Base-by-base conservation (phyloP, 2,113 vertebrate species). In the Paradoxurus hermaphroditus region DNA sequence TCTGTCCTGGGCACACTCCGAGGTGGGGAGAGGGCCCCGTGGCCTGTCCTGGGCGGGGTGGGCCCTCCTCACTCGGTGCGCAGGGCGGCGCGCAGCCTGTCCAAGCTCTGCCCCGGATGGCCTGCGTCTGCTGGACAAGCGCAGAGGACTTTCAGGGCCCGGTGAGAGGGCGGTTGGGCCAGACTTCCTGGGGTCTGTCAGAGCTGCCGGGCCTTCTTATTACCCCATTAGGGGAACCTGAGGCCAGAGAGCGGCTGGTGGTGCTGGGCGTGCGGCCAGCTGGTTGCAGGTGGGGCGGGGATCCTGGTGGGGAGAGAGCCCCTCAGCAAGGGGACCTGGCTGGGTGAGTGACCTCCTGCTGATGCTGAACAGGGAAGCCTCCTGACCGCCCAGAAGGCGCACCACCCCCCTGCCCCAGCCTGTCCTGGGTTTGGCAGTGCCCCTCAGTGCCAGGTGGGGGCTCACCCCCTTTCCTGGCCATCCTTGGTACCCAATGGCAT, bases 201-300 rank as follows among this genome's bases (percentile, higher is more conserved):
- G 41, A 41, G 62, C 62, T 51, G 1, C 21, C 1, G 9, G 39
- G 59, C 59, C 19, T 1, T 13, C 18, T 23, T 53, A 21, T 73
- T 34, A 0, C 83, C 51, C n/a, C 1, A 0, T 15, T 39, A 15
- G 2, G 12, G 68, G 62, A 31, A 41, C 23, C 11, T 14, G 7
- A 86, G 65, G 23, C 27, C 36, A 3, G 46, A 53, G 41, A 5
- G 34, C 12, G 72, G 14, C 75, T 1, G 12, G 56, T 21, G 27
- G 44, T 2, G 13, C n/a, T 31, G n/a, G 16, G 31, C 15, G 0
- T 0, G 88, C 1, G 36, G 51, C 87, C 44, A 1, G 15, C 62
- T 18, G n/a, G 53, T 12, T 0, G 0, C 27, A 3, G 67, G 56
- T 8, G 19, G 46, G 7, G 4, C 0, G 6, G 36, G 46, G n/a